A percentile compares a stretch with the other conserved stretches of the same genome.
Conservation (phyloP, 1,140 invertebrate genomes). For the Drosophila biarmipes region DNA sequence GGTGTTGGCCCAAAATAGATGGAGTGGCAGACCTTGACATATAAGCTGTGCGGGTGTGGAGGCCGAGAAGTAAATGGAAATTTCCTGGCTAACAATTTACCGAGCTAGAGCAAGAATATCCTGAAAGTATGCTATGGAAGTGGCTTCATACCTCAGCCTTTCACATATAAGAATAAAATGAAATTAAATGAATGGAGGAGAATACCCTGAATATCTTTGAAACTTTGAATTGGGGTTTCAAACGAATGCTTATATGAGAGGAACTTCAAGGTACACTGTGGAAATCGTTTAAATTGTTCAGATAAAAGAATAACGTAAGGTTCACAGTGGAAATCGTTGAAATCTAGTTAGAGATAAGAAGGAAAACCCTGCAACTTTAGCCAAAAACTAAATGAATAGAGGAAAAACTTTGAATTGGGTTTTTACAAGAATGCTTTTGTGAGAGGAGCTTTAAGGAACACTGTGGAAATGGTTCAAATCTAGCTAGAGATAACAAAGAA, state of each 20-base stretch:
- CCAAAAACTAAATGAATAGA: too few relatives aligned
- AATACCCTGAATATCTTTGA: too few relatives aligned
- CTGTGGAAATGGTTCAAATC: not conserved
- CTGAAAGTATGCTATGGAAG: slow-evolving; percentile 6
- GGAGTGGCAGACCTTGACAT: slow-evolving; percentile 32
- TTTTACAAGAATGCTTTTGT: not conserved
- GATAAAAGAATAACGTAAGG: not conserved
- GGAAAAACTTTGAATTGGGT: not conserved
- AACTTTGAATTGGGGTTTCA: not conserved
- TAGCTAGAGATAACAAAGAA: not conserved
- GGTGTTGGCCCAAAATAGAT: slow-evolving; percentile 33
- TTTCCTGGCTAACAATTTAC: not conserved
- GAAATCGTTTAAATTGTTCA: not conserved
- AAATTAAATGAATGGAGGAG: too few relatives aligned
- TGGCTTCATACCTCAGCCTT: too few relatives aligned
- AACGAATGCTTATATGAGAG: not conserved
- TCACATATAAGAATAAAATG: too few relatives aligned
- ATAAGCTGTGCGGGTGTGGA: slow-evolving; percentile 13
- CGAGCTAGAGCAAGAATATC: not conserved
- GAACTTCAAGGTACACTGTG: not conserved
- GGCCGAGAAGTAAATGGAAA: not conserved
- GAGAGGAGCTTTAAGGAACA: not conserved
- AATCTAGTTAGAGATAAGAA: not conserved
- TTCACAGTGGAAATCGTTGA: not conserved
- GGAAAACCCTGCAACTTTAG: too few relatives aligned